Conservation (phyloP, 2,888 invertebrate genomes). For the Pandemis corylana region DNA sequence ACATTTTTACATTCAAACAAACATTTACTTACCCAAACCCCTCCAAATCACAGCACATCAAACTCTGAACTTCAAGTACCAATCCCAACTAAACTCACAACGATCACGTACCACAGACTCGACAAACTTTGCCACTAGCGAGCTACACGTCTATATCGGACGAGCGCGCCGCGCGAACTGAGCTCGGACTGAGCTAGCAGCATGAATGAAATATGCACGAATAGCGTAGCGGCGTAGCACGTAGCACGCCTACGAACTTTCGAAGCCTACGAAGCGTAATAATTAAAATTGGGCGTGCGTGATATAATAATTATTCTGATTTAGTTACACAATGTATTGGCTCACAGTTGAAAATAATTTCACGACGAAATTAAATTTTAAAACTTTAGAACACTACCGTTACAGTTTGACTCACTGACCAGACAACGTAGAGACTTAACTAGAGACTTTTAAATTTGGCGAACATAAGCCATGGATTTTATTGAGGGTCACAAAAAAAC, state of each 20-base stretch:
- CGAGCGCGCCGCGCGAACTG: conserved; percentile 7
- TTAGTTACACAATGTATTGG: no score
- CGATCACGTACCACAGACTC: neutral
- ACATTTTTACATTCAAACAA: neutral
- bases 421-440: no score
- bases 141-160: neutral
- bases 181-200: neutral
- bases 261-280: neutral
- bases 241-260: conserved; percentile 9
- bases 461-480: no score
- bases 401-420: no score
- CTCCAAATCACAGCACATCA: neutral
- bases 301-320: no score
- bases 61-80: neutral
- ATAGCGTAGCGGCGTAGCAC: conserved; percentile 5
- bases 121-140: neutral
- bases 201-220: neutral
- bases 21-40: neutral
- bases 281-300: no score
- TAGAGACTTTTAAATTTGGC: no score
- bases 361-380: no score
- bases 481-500: no score
- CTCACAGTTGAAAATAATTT: no score
- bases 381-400: no score
- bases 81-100: conserved; percentile 6